Conservation (phyloP, 2,797 vertebrate species). For the Labroides dimidiatus region DNA sequence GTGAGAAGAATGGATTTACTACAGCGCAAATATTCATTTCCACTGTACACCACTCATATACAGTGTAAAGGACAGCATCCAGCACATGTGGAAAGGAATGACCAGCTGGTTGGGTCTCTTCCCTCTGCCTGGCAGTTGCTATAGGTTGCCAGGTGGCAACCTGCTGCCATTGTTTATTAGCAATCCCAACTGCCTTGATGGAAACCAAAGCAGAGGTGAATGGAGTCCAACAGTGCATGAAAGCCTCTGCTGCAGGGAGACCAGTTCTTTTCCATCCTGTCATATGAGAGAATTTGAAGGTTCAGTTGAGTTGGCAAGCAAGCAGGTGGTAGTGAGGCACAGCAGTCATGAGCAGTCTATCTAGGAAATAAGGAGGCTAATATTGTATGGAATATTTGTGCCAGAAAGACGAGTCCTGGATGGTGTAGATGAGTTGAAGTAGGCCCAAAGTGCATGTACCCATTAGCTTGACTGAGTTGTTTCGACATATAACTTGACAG, state of each 20-base stretch:
- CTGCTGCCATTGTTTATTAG: constrained; percentile 78
- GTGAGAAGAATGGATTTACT: constrained; percentile 39
- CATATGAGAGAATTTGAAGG: constrained; percentile 33
- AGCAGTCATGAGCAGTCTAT: constrained; percentile 45
- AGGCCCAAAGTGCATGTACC: constrained; percentile 11
- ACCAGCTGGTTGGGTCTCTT: constrained; percentile 71
- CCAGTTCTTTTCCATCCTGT: constrained; percentile 40
- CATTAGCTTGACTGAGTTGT: constrained; percentile 11
- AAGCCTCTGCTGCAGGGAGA: constrained; percentile 45
- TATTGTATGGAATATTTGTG: neutral
- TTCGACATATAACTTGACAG: constrained; percentile 13
- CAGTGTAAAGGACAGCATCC: constrained; percentile 38
- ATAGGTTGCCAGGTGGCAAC: constrained; percentile 59
- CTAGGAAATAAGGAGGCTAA: constrained; percentile 62
- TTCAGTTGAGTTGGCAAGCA: constrained; percentile 43
- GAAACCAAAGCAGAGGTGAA: constrained; percentile 50
- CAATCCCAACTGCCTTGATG: constrained; percentile 65
- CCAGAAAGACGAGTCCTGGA: constrained; percentile 2
- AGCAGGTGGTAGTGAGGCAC: constrained; percentile 40
- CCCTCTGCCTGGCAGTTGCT: constrained; percentile 56
- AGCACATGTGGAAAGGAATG: constrained; percentile 39
- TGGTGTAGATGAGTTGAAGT: constrained; percentile 19
- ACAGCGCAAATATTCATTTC: constrained; percentile 24
- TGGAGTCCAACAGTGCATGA: constrained; percentile 51
- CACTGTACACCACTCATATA: constrained; percentile 31